Percentiles rank a stretch among this genome's conserved stretches.
These are phyloP conservation scores for Erynnis tages DNA, from an alignment of 2,888 invertebrate genomes.

Conservation along the genomic window DNA sequence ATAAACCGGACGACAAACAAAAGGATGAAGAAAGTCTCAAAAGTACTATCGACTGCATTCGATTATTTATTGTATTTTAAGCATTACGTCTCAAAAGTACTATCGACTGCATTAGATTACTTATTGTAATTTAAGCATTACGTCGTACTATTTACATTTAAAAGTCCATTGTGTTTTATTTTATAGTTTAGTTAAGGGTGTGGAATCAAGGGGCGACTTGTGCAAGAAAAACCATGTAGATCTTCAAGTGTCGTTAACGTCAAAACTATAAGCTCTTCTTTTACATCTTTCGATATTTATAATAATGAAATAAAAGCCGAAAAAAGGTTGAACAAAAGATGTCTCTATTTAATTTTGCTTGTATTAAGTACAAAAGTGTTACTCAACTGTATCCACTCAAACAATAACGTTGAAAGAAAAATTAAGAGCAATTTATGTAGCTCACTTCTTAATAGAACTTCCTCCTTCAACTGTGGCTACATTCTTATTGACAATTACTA, in stretches of 20 bases:
- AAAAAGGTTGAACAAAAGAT: too few species aligned
- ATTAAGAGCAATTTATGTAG: conserved; percentile 72
- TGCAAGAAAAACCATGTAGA: too few species aligned
- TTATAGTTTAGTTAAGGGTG: too few species aligned
- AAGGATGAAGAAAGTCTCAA: background rate
- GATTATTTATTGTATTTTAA: background rate
- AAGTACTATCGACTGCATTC: background rate
- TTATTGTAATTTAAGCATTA: background rate
- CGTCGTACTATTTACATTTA: background rate
- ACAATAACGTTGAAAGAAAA: conserved; percentile 57
- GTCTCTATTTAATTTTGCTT: background rate
- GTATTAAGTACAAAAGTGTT: conserved; percentile 10
- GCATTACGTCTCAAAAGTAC: background rate
- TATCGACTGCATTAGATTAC: background rate
- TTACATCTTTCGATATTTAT: too few species aligned
- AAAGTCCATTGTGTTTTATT: too few species aligned
- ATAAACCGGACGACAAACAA: conserved; percentile 14
- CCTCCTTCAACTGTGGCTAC: conserved; percentile 58
- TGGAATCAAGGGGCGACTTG: too few species aligned
- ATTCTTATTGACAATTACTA: conserved; percentile 44
- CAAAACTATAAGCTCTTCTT: too few species aligned
- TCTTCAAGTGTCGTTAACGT: too few species aligned
- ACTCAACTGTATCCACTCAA: conserved; percentile 35
- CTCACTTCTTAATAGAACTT: conserved; percentile 72
- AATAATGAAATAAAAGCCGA: too few species aligned